Evolutionary conservation across 2,797 vertebrate species (phyloP).

Genomic region (Ctenosaura bakeri): DNA sequence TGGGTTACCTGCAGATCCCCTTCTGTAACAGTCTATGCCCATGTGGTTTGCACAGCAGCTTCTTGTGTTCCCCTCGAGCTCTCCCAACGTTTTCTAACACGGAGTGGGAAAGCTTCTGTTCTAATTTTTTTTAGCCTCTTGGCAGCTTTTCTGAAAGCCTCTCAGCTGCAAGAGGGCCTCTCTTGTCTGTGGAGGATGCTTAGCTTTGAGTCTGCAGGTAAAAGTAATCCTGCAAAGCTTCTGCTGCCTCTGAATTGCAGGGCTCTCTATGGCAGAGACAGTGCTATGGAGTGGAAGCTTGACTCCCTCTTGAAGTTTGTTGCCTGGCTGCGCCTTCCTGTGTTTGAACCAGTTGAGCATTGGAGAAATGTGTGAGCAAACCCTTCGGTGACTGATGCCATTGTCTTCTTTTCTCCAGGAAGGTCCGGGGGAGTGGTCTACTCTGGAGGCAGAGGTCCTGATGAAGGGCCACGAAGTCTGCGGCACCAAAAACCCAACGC

Average conservation of each 20-base stretch:
- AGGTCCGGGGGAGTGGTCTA: slow-evolving; percentile 94
- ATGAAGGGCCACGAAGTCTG: slow-evolving; percentile 98
- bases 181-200: background rate
- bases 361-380: background rate
- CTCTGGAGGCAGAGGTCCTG: slow-evolving; percentile 91
- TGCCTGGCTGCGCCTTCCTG: background rate
- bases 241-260: background rate
- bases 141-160: background rate
- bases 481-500: slow-evolving; percentile 95
- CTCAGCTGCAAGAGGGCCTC: background rate
- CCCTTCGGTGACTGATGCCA: slow-evolving; percentile 36
- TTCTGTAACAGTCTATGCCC: background rate
- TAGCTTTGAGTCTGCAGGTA: background rate
- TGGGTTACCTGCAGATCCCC: too few species aligned
- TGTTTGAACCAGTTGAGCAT: background rate
- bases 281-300: too few species aligned
- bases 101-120: background rate
- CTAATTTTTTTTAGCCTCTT: background rate
- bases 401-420: slow-evolving; percentile 82
- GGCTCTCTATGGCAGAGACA: too few species aligned
- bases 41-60: background rate
- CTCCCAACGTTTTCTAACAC: background rate
- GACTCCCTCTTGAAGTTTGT: too few species aligned
- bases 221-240: accelerated
- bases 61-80: background rate